Percentiles rank a stretch among this genome's conserved stretches.
These are phyloP conservation scores for Eledone cirrhosa DNA, from an alignment of 2,888 invertebrate species.

Conservation along the genomic window DNA sequence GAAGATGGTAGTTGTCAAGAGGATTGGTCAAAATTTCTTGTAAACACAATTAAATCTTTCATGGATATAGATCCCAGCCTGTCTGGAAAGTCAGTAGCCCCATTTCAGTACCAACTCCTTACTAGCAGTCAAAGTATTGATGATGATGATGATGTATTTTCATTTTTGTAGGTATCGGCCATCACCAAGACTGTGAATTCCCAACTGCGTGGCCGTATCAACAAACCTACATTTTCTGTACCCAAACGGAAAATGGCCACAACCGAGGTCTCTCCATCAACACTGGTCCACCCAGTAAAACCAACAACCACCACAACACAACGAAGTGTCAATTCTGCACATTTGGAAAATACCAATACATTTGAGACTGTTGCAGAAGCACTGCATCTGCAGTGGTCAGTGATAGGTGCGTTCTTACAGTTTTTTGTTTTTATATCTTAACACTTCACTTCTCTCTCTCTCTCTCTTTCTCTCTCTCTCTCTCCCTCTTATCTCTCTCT, in stretches of 20 bases:
- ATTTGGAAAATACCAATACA: constrained; percentile 34
- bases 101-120: too few relatives aligned
- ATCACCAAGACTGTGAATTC: constrained; percentile 49
- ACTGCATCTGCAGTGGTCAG: constrained; percentile 65
- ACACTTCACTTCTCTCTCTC: background rate
- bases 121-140: too few relatives aligned
- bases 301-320: constrained; percentile 18
- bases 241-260: constrained; percentile 27
- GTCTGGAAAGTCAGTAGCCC: too few relatives aligned
- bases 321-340: constrained; percentile 22
- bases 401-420: constrained; percentile 59
- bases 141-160: too few relatives aligned
- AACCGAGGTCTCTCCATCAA: background rate
- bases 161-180: constrained; percentile 45
- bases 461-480: too few relatives aligned
- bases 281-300: background rate
- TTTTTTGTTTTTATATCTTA: background rate
- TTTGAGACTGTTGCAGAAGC: constrained; percentile 66
- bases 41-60: too few relatives aligned
- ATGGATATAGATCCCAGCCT: too few relatives aligned
- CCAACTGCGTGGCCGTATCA: constrained; percentile 32
- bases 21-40: too few relatives aligned
- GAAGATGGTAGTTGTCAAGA: too few relatives aligned
- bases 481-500: too few relatives aligned
- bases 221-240: constrained; percentile 34